Base-by-base conservation (phyloP, 1,140 invertebrate genomes). In the Zaprionus kolodkinae region DNA sequence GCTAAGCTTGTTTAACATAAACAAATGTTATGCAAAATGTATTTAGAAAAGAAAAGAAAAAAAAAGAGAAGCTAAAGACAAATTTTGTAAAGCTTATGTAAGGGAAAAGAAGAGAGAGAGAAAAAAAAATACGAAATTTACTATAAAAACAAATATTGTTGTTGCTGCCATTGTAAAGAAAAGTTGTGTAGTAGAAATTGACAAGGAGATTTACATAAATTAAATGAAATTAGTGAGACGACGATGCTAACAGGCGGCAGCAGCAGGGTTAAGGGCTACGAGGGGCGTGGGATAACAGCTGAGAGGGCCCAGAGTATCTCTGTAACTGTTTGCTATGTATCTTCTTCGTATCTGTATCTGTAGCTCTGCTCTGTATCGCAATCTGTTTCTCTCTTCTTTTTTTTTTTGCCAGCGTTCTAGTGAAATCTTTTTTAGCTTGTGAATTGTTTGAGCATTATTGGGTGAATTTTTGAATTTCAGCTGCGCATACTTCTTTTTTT, bases 111-210 rank as follows among this genome's bases (percentile, higher is more conserved):
- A 43, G 55, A 76, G 21, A 21, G 21, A 21, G 55, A 76, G 21
- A 21, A 33, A 76, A 56, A 36, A 57, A 38, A 64, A 4, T 25
- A 21, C 21, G 33, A 65, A 61, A 62, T 17, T 30, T 21, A 63
- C n/a, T 30, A 54, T 30, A 36, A 67, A 45, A 69, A 74, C 64
- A 68, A 70, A 78, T 63, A 71, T 56, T 74, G 57, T 74, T 78
- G 57, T 56, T 35, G 48, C 17, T 13, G 30, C 15, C n/a, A 11
- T 36, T 64, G 61, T 56, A 13, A 66, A 79, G 79, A 87, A 85
- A 87, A 79, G 79, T 79, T 72, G 84, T 88, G 72, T 71, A 56
- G 72, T 71, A 56, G 84, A 86, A 86, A 86, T 79, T 83, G 79
- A 70, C 82, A 70, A 27, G 48, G 25, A 33, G 25, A 70, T 75